Evolutionary conservation across 2,888 invertebrate species (phyloP).

Genomic region (Drosophila diplacantha): DNA sequence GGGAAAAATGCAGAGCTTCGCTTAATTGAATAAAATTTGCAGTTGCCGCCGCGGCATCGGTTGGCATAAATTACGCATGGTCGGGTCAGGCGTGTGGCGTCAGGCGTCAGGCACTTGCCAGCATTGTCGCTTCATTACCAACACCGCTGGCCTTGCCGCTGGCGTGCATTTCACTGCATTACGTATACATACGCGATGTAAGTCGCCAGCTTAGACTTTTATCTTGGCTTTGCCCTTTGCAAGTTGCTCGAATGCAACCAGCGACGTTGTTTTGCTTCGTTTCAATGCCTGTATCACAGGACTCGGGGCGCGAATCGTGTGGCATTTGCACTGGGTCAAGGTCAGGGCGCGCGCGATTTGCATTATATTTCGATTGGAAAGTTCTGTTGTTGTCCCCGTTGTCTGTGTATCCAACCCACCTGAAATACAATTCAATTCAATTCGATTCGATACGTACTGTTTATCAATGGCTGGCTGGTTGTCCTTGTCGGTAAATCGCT

Average conservation of each 20-base stretch:
- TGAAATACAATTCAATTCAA: constrained; percentile 23
- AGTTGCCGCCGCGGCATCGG: constrained; percentile 30
- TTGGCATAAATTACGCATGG: constrained; percentile 53
- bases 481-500: constrained; percentile 36
- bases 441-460: constrained; percentile 28
- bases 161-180: constrained; percentile 16
- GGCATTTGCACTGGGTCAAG: constrained; percentile 57
- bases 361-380: constrained; percentile 63
- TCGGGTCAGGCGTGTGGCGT: not conserved
- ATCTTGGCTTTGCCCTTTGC: constrained; percentile 41
- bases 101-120: constrained; percentile 6
- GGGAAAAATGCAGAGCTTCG: constrained; percentile 6
- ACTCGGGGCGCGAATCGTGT: constrained; percentile 29
- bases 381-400: not conserved
- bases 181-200: constrained; percentile 32
- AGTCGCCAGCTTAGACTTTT: constrained; percentile 43
- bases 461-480: constrained; percentile 22
- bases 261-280: constrained; percentile 30
- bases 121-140: constrained; percentile 19
- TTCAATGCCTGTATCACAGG: constrained; percentile 40
- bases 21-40: constrained; percentile 58
- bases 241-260: constrained; percentile 23
- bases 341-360: constrained; percentile 43
- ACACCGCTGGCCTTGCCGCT: constrained; percentile 31
- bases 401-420: constrained; percentile 11